These are phyloP conservation scores for Acronicta alni DNA, from an alignment of 2,888 invertebrate genomes.

Conservation along the genomic window DNA sequence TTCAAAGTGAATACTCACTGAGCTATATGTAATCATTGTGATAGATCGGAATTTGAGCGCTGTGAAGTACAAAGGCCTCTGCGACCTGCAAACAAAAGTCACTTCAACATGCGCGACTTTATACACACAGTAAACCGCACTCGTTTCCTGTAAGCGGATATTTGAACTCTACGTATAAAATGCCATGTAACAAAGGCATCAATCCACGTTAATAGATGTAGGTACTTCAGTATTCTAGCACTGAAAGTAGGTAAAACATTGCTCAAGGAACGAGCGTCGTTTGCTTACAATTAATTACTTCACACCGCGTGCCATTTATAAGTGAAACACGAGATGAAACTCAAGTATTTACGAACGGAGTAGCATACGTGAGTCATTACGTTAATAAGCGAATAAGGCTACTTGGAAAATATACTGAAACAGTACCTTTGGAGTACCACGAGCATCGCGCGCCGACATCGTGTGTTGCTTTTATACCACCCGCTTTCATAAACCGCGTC, in stretches of 20 bases:
- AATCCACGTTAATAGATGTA: not conserved
- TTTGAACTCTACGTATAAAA: conserved; percentile 19
- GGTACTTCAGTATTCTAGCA: not conserved
- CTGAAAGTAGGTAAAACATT: not conserved
- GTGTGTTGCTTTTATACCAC: conserved; percentile 73
- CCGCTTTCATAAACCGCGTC: conserved; percentile 78
- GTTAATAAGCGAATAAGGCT: conserved; percentile 38
- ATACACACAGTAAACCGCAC: conserved; percentile 11
- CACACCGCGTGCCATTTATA: conserved; percentile 5
- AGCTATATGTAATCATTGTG: conserved; percentile 78
- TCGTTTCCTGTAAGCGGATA: conserved; percentile 13
- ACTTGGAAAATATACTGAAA: conserved; percentile 36
- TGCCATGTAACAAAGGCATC: not conserved
- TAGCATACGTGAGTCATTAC: conserved; percentile 29
- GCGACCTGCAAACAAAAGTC: conserved; percentile 71
- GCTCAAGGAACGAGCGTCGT: not conserved
- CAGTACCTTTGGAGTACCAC: conserved; percentile 75
- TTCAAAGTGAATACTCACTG: conserved; percentile 64
- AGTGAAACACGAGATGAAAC: conserved; percentile 13
- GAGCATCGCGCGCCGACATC: conserved; percentile 72
- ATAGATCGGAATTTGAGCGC: conserved; percentile 78
- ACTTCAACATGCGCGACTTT: conserved; percentile 33
- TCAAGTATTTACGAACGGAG: conserved; percentile 11
- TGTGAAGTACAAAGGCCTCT: conserved; percentile 80
- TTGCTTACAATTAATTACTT: conserved; percentile 17